Conservation (phyloP, 2,797 vertebrate genomes). For the Brotogeris chrysoptera region DNA sequence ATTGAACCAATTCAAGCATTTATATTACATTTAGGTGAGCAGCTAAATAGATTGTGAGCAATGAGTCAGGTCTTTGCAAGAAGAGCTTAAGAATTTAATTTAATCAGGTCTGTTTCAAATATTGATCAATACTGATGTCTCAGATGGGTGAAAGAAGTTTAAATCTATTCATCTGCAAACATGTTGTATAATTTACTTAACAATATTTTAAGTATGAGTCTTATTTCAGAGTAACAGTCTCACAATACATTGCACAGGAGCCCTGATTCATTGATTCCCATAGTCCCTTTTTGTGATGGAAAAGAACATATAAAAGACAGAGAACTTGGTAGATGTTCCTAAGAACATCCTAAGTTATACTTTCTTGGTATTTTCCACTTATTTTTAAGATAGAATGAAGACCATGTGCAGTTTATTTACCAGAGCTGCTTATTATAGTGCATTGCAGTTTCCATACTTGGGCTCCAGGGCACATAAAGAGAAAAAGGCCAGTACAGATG, state of each 20-base stretch:
- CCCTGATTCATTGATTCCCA: neutral
- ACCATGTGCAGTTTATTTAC: neutral
- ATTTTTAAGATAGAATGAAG: neutral
- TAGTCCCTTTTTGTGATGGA: neutral
- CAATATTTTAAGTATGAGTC: neutral
- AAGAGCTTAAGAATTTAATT: neutral
- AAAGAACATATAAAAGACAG: neutral
- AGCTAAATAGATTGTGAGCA: neutral
- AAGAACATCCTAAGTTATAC: neutral
- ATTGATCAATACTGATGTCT: neutral
- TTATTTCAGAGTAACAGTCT: neutral
- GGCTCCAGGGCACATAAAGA: conserved; percentile 81
- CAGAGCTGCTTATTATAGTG: conserved; percentile 68
- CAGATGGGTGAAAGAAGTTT: neutral
- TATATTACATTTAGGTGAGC: neutral
- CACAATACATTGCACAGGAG: neutral
- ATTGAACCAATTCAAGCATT: neutral
- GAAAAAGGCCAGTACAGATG: conserved; percentile 65
- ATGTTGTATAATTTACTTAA: neutral
- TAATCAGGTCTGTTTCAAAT: neutral
- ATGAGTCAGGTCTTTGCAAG: neutral
- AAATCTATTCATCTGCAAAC: neutral
- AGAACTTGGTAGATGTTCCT: neutral
- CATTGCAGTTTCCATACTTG: conserved; percentile 77
- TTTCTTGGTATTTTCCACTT: neutral